Evolutionary conservation across 2,888 invertebrate species (phyloP).

Genomic region (Tridacna crocea): DNA sequence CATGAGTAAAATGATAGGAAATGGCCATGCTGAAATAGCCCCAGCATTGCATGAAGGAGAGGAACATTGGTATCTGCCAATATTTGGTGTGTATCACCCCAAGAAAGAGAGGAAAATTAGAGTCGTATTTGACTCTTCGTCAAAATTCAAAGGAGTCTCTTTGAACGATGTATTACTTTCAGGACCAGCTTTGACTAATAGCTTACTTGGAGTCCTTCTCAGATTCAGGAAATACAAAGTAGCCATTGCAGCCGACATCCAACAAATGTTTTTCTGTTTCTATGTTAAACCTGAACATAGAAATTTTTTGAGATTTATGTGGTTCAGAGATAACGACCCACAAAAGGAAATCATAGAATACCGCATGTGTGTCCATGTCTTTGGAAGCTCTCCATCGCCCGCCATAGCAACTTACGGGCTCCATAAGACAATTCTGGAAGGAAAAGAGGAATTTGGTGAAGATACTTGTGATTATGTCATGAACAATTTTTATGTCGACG

Average conservation of each 20-base stretch:
- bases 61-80: slow-evolving; percentile 1
- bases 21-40: slow-evolving; percentile 34
- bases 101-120: slow-evolving; percentile 39
- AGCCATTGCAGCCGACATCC: slow-evolving; percentile 55
- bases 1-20: slow-evolving; percentile 21
- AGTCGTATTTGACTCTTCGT: slow-evolving; percentile 62
- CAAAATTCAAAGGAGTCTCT: slow-evolving; percentile 48
- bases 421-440: slow-evolving; percentile 33
- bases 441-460: neutral
- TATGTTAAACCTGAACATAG: slow-evolving; percentile 49
- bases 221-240: slow-evolving; percentile 52
- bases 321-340: slow-evolving; percentile 35
- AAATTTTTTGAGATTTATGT: slow-evolving; percentile 57
- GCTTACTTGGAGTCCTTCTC: slow-evolving; percentile 52
- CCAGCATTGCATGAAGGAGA: slow-evolving; percentile 27
- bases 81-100: slow-evolving; percentile 20
- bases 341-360: slow-evolving; percentile 21
- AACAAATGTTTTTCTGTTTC: slow-evolving; percentile 65
- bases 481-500: slow-evolving; percentile 62
- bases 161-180: slow-evolving; percentile 55
- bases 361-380: slow-evolving; percentile 28
- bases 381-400: slow-evolving; percentile 22
- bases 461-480: slow-evolving; percentile 39
- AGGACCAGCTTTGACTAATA: slow-evolving; percentile 62
- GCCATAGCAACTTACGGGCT: slow-evolving; percentile 56